Base-by-base conservation (phyloP, 2,113 vertebrate genomes). In the Myanophis thanlyinensis region DNA sequence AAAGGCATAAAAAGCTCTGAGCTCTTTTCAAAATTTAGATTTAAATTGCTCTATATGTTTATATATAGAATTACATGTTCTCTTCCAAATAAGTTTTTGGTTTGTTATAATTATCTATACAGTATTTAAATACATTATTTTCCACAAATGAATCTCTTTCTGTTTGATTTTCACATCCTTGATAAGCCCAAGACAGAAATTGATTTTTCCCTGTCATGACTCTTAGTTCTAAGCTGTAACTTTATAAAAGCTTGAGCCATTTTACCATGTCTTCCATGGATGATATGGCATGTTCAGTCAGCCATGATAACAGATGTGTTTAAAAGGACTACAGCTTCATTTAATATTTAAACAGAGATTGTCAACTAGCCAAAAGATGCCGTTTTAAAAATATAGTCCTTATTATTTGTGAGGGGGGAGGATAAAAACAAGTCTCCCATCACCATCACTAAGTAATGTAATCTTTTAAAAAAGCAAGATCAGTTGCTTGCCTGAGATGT, bases 211-310 rank as follows among this genome's bases (percentile, higher is more conserved):
- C 44, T 91, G 2, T 87, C 73, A 1, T 40, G n/a, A 53, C 87
- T 91, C 53, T 18, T 59, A 67, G 5, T 93, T 91, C 11, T 93
- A 94, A 93, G 47, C 46, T 1, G 84, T 52, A 93, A 88, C 49
- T 51, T 80, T 89, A 53, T n/a, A 92, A 89, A 92, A 92, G 62
- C 49, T 51, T 54, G 40, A 15, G 30, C 23, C 27, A 25, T 89
- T 80, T 92, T 84, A n/a, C 4, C 47, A 3, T 6, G 35, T 89
- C 53, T 10, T 40, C 56, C 27, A 5, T 12, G 90, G 86, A 2
- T 86, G 23, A 15, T 30, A 54, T 0, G 0, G 52, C 44, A 67
- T 27, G 9, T 85, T 80, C 67, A 80, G 6, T 40, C n/a, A 80
- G 18, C 40, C 67, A 80, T 80, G 15, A 40, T 40, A 80, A 35